phyloP scores from a whole-genome alignment of 2,113 vertebrate genomes.

The Pampusana beccarii region DNA sequence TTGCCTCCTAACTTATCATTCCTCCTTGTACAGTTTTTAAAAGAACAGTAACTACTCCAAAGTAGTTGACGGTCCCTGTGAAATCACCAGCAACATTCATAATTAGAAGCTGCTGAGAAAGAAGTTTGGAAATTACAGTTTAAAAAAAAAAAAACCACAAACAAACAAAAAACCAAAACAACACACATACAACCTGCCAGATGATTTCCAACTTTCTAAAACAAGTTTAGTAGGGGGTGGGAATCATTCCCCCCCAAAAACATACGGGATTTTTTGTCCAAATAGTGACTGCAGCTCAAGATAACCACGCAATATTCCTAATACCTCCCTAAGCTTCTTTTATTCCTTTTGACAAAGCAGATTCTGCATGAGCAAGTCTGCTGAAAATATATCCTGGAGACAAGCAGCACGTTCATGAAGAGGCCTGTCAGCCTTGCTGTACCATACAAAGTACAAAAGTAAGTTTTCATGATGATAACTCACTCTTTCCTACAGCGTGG shows the following conservation, averaged over 20 bases:
- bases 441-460: background rate
- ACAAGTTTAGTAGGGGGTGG: background rate
- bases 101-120: background rate
- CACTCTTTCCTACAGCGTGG: background rate
- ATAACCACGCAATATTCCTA: background rate
- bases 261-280: accelerated
- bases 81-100: background rate
- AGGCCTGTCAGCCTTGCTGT: background rate
- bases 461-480: background rate
- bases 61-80: background rate
- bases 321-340: background rate
- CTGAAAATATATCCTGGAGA: background rate
- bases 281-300: background rate
- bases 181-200: background rate
- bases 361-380: background rate
- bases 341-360: background rate
- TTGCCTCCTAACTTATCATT: background rate
- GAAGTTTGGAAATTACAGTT: background rate
- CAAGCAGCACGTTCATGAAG: background rate
- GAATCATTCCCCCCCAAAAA: background rate
- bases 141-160: background rate
- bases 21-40: background rate
- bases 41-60: background rate
- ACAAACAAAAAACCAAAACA: background rate
- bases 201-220: background rate